Evolutionary conservation across 2,888 invertebrate species (phyloP), one percentile per base, ranked within the genome.

Genomic region (Amblyjoppa fuscipennis): DNA sequence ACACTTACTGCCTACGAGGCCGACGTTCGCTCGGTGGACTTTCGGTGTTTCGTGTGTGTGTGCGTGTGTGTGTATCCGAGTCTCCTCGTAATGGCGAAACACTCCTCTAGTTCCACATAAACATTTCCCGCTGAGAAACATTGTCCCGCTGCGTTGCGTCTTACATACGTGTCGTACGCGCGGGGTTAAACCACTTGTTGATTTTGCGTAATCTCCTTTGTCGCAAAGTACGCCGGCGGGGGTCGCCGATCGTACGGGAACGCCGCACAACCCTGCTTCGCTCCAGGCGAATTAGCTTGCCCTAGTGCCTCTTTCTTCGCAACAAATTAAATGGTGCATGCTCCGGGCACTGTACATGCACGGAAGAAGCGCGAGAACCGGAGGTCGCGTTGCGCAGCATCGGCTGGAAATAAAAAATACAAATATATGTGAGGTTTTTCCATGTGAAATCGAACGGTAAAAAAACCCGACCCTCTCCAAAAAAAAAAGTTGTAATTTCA

Each of bases 121-220:
- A 78, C 79, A 75, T 83, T 83, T 79, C 25, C 25, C 49, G 11
- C 13, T 45, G 45, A 3, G 45, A 45, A 16, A 16, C 45, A 45
- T 45, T 45, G 13, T 13, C 45, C 45, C 61, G 20, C 59, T 66
- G 28, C 41, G 74, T 49, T n/a, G 77, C 59, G 68, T 76, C 86
- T 86, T 86, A 82, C 49, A 79, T 78, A 78, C 70, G 74, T 68
- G 59, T 45, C 38, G 59, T 71, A 77, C 73, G 69, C 81, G 45
- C 77, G 71, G 53, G 38, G 80, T 70, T 71, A 51, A 81, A 85
- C 87, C 85, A 87, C 87, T 87, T 87, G 87, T 87, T 87, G 87
- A 87, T 85, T 77, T 83, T 80, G 81, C 85, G 84, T 85, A 83
- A 85, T 85, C 76, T 84, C 69, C 84, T 78, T 83, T 83, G 85